A percentile compares a stretch with the other conserved stretches of the same genome.
phyloP scores from a whole-genome alignment of 64 coral and sea anemone species.

The Acropora tenuis region DNA sequence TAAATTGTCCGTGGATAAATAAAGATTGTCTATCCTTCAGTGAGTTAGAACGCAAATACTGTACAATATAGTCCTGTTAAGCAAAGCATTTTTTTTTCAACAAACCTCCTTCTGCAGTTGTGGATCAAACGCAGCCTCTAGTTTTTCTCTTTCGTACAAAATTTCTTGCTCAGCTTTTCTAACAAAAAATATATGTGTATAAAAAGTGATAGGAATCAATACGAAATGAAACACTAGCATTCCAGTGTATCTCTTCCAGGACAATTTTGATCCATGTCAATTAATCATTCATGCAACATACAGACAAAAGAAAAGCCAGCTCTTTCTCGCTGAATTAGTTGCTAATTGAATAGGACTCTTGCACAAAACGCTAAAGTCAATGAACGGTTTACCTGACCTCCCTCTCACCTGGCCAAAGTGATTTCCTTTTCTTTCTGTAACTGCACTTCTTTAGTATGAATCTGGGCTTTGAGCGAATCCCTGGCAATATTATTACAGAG shows the following conservation, averaged over 20 bases:
- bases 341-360: too few relatives aligned
- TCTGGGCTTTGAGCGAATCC: constrained; percentile 46
- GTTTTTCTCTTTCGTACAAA: constrained; percentile 87
- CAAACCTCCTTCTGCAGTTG: constrained; percentile 73
- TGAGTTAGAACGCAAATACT: neutral
- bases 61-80: too few relatives aligned
- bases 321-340: too few relatives aligned
- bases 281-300: too few relatives aligned
- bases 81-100: neutral
- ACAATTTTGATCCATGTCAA: too few relatives aligned
- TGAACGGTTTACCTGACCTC: neutral
- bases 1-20: too few relatives aligned
- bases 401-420: constrained; percentile 43
- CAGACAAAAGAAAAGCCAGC: too few relatives aligned
- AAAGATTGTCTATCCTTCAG: neutral
- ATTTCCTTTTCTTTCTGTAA: constrained; percentile 80
- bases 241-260: too few relatives aligned
- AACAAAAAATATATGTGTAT: neutral
- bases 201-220: neutral
- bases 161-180: constrained; percentile 88
- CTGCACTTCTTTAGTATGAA: constrained; percentile 66
- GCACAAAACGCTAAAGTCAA: too few relatives aligned
- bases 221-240: too few relatives aligned
- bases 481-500: neutral
- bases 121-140: constrained; percentile 78